Evolutionary conservation across 2,113 vertebrate genomes (phyloP), one percentile per base, ranked within the genome.

Genomic region (Callithrix jacchus): DNA sequence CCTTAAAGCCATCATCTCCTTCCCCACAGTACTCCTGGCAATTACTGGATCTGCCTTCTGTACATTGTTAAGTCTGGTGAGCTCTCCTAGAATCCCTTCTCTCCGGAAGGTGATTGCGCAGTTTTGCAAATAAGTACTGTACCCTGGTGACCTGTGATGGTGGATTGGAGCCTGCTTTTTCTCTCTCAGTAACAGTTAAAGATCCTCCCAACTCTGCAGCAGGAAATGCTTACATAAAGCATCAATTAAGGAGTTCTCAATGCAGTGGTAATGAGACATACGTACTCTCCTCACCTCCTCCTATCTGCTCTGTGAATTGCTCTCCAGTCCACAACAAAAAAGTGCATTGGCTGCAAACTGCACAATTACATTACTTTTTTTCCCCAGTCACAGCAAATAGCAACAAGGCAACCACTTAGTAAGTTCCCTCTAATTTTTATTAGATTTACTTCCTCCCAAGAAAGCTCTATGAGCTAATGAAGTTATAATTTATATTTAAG

Each of bases 391-490:
- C n/a, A 94, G 70, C 91, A 97, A 93, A 83, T 61, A 93, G 94
- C 73, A 94, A 95, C 87, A 91, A 91, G 68, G 90, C 76, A 76
- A 49, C 27, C 88, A 80, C 93, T 97, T 97, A 96, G 95, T 97
- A 89, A 76, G 80, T 92, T 95, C 30, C 56, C n/a, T 96, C 85
- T 96, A 93, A 93, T 97, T 97, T 89, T 70, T 71, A 86, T 73
- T 96, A 93, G 70, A 96, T 98, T 98, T 94, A 90, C 61, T 95
- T 97, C 97, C 96, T 6, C 81, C 40, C 1, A 6, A 81, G 84
- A 96, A 98, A 97, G 81, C 8, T 40, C 93, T 84, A 86, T 91
- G 93, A 96, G 87, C 92, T 97, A 94, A 98, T 96, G 93, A 87
- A 81, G 58, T 96, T 89, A 81, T 73, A 93, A 66, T 74, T 91